These are phyloP conservation scores for Parapsyche elsis DNA, from an alignment of 1,140 invertebrate species.

Conservation along the genomic window DNA sequence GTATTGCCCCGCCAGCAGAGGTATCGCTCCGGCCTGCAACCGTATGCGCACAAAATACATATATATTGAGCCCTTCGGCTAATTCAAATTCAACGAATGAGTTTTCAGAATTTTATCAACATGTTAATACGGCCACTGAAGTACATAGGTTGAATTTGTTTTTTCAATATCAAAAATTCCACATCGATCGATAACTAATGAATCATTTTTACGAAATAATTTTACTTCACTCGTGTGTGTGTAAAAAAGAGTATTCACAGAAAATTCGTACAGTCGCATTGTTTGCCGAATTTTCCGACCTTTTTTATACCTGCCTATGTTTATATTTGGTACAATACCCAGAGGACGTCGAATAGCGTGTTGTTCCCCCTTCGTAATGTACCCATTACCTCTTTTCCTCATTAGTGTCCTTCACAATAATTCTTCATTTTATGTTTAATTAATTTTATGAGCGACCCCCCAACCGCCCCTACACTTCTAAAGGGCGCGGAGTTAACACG, in stretches of 20 bases:
- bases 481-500: slow-evolving; percentile 10
- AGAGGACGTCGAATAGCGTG: slow-evolving; percentile 31
- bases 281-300: background rate
- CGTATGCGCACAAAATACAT: background rate
- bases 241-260: background rate
- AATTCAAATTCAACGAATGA: slow-evolving; percentile 13
- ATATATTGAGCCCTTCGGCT: slow-evolving; percentile 11
- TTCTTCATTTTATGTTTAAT: slow-evolving; percentile 44
- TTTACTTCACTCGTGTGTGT: background rate
- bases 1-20: slow-evolving; percentile 36
- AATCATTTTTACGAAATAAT: too few species aligned
- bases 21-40: slow-evolving; percentile 11
- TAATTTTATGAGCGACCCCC: slow-evolving; percentile 34
- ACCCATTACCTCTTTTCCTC: slow-evolving; percentile 45
- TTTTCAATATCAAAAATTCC: too few species aligned
- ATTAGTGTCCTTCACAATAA: slow-evolving; percentile 40
- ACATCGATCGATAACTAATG: too few species aligned
- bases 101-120: slow-evolving; percentile 6
- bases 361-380: slow-evolving; percentile 28
- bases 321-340: slow-evolving; percentile 27
- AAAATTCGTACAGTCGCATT: background rate
- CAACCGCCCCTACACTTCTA: slow-evolving; percentile 11
- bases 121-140: background rate
- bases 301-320: background rate
- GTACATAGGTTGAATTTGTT: too few species aligned